Percentiles rank a stretch among this genome's conserved stretches.
phyloP scores from a whole-genome alignment of 2,888 invertebrate species.

The Synergus itoensis region DNA sequence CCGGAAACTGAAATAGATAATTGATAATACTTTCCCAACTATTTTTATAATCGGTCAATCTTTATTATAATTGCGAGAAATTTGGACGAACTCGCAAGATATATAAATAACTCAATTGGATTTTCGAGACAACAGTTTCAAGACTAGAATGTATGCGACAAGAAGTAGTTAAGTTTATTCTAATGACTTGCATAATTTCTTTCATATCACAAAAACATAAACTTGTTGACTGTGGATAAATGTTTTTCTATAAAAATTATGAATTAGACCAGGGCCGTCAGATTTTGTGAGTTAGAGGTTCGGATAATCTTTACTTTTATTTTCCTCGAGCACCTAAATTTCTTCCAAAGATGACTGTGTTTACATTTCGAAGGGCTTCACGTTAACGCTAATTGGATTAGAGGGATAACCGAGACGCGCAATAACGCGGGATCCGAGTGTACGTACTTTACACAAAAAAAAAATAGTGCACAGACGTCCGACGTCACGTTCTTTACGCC shows the following conservation, averaged over 20 bases:
- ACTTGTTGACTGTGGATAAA: too few relatives aligned
- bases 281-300: background rate
- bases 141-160: background rate
- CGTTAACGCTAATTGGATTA: too few relatives aligned
- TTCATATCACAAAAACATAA: background rate
- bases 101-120: background rate
- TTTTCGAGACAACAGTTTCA: background rate
- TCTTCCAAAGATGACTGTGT: background rate
- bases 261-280: background rate
- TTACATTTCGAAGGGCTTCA: too few relatives aligned
- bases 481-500: too few relatives aligned
- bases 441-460: too few relatives aligned
- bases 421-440: too few relatives aligned
- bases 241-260: background rate
- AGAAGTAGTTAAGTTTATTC: background rate
- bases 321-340: background rate
- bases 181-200: background rate
- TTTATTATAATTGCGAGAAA: background rate
- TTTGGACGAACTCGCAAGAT: background rate
- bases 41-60: background rate
- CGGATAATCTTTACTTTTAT: background rate
- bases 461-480: too few relatives aligned
- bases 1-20: background rate
- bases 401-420: too few relatives aligned
- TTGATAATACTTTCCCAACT: background rate